phyloP scores from a whole-genome alignment of 2,888 invertebrate species.

The Heterodera filipjevi region DNA sequence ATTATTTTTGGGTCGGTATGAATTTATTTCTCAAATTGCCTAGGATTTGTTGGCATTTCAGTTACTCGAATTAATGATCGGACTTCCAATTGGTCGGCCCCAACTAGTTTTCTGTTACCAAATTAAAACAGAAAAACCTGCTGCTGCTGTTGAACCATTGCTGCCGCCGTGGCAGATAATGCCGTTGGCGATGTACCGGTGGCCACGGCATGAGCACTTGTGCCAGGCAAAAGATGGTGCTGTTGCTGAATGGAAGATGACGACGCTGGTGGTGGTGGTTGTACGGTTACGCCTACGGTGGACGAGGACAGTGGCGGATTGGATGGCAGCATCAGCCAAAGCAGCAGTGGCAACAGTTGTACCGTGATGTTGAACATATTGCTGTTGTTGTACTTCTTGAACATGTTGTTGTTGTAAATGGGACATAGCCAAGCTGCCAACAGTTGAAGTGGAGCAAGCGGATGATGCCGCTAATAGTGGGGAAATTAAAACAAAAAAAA shows the following conservation, averaged over 20 bases:
- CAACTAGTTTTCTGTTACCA: too few species aligned
- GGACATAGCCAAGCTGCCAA: neutral
- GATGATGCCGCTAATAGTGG: neutral
- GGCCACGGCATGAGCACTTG: conserved; percentile 2
- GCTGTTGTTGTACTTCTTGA: conserved; percentile 25
- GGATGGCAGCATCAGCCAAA: neutral
- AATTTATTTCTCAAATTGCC: too few species aligned
- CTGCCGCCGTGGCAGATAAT: neutral
- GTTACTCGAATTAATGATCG: too few species aligned
- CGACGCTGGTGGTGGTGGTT: too few species aligned
- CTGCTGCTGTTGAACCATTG: neutral
- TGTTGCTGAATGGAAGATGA: too few species aligned
- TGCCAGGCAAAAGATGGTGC: neutral
- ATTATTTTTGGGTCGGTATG: too few species aligned
- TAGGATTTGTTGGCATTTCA: conserved; percentile 16
- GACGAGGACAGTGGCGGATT: too few species aligned
- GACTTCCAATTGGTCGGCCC: too few species aligned
- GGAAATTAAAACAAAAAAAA: too few species aligned
- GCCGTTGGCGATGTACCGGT: neutral
- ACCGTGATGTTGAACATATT: neutral
- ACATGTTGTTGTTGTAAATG: conserved; percentile 13
- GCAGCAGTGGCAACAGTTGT: neutral
- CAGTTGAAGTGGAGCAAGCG: neutral
- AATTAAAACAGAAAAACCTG: too few species aligned
- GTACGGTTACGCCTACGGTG: too few species aligned